phyloP scores from a whole-genome alignment of 2,113 vertebrate species.

The Salvelinus sp. region DNA sequence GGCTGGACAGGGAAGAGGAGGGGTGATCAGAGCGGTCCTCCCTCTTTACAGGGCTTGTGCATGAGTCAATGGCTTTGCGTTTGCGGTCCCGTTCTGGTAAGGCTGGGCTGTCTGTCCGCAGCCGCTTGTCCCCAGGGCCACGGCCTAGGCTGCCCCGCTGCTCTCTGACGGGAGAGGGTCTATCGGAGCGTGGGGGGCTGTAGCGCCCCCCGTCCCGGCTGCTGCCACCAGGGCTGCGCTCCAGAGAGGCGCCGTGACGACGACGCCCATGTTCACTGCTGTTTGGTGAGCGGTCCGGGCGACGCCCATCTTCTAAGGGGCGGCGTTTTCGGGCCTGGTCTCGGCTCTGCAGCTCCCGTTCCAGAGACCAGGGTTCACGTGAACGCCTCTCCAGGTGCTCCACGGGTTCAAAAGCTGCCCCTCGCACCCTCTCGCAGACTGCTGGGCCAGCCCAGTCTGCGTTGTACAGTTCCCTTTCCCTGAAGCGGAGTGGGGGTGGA shows the following conservation, averaged over 20 bases:
- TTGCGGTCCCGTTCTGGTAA: constrained; percentile 67
- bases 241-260: constrained; percentile 82
- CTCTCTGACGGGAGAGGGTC: constrained; percentile 80
- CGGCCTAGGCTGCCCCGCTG: constrained; percentile 78
- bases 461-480: constrained; percentile 86
- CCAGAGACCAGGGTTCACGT: constrained; percentile 87
- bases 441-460: constrained; percentile 85
- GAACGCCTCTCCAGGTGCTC: constrained; percentile 83
- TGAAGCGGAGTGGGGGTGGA: constrained; percentile 82
- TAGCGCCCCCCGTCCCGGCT: constrained; percentile 80
- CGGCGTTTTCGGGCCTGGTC: constrained; percentile 85
- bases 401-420: constrained; percentile 81
- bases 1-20: constrained; percentile 66
- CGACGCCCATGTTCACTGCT: constrained; percentile 79
- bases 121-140: constrained; percentile 78
- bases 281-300: constrained; percentile 87
- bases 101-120: constrained; percentile 49
- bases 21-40: constrained; percentile 66
- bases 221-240: constrained; percentile 86
- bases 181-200: constrained; percentile 78
- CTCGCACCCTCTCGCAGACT: constrained; percentile 81
- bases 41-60: constrained; percentile 81
- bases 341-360: constrained; percentile 79
- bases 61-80: constrained; percentile 75
- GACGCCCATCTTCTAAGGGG: constrained; percentile 81